Base-by-base conservation (phyloP, 2,113 vertebrate genomes). In the Tragelaphus strepsiceros region DNA sequence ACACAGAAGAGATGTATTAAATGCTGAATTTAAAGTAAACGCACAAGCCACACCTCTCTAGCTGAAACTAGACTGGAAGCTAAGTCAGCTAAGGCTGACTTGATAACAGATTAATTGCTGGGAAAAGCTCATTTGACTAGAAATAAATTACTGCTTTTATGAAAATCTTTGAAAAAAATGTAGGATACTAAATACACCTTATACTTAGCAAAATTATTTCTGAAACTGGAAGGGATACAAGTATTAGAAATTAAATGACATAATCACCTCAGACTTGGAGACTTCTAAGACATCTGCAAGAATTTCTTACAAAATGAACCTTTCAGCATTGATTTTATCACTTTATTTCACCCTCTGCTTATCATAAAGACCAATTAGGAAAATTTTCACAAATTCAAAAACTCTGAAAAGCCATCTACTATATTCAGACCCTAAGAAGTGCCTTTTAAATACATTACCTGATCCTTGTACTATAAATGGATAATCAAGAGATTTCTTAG, bases 351-450 rank as follows among this genome's bases (percentile, higher is more conserved):
- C 59, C 74, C 15, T 78, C 19, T 10, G 35, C 13, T 26, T 21
- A 88, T 32, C 56, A 93, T 64, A 97, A 94, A 82, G 82, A 58
- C 19, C 10, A 96, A 88, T 77, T 77, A 96, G 91, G 51, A 85
- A 86, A 46, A 90, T 81, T 81, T 94, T 81, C 43, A 80, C 39
- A 77, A 90, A 88, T 87, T 93, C 71, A 43, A 56, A 28, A 74
- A 58, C 54, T 61, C 6, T 88, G 54, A 87, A 96, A 96, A 88
- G 46, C 35, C 32, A 94, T 49, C 61, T 77, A 74, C 35, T 82
- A 77, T 28, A 96, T 49, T 39, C 74, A 91, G 49, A 93, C 56
- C n/a, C 77, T 95, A 32, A 88, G 54, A 88, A 83, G 10, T 17
- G 30, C 59, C 46, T 30, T 85, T 85, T 78, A 96, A 89, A 84